A percentile compares a stretch with the other conserved stretches of the same genome.
phyloP scores from a whole-genome alignment of 23 tunicate genomes.

The Diplosoma virens region DNA sequence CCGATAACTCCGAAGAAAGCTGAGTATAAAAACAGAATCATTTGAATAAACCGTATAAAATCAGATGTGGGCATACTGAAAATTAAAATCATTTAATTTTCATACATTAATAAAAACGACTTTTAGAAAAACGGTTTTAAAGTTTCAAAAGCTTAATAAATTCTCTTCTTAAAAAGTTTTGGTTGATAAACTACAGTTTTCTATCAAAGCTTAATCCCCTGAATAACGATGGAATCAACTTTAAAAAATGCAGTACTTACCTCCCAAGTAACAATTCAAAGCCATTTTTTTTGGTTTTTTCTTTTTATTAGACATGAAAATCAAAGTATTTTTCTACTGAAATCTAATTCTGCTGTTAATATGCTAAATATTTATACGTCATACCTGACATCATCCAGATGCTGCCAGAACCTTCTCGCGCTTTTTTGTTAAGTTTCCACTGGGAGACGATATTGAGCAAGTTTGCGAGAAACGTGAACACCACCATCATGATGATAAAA shows the following conservation, averaged over 20 bases:
- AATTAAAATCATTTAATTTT: no score
- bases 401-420: background rate
- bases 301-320: background rate
- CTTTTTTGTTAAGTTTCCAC: background rate
- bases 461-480: background rate
- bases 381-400: background rate
- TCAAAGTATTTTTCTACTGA: background rate
- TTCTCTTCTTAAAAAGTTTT: no score
- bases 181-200: no score
- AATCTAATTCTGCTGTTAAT: background rate
- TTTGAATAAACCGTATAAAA: no score
- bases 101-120: no score
- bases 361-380: background rate
- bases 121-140: no score
- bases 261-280: no score
- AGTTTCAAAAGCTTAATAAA: no score
- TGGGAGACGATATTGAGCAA: background rate
- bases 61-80: no score
- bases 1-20: background rate
- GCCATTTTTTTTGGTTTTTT: no score
- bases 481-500: background rate
- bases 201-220: background rate
- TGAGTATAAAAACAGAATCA: no score
- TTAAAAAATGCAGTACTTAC: no score
- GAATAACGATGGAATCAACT: background rate